A percentile compares a stretch with the other conserved stretches of the same genome.
Conservation (phyloP, 37 sponge, comb jelly and placozoan species). For the Bolinopsis microptera region DNA sequence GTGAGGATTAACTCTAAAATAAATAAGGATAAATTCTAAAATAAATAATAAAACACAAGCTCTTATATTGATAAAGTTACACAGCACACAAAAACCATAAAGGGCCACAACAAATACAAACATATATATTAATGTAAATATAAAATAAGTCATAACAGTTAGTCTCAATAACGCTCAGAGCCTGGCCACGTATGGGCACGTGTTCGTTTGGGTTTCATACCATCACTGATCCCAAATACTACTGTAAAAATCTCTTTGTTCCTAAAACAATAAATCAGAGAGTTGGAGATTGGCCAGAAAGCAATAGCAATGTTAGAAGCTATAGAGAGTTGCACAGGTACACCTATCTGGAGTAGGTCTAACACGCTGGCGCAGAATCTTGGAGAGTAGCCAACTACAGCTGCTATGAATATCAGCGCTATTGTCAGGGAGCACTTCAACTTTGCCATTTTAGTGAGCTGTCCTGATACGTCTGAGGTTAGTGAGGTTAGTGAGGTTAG, state of each 20-base stretch:
- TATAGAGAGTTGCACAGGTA: neutral
- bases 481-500: no score
- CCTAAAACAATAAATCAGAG: neutral
- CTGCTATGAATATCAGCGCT: neutral
- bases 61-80: no score
- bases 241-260: neutral
- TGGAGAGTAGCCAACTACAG: neutral
- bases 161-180: neutral
- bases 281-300: neutral
- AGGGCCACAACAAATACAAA: no score
- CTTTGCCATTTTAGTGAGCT: neutral
- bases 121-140: no score
- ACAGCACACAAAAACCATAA: no score
- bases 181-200: neutral
- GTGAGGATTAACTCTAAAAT: no score
- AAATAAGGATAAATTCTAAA: no score
- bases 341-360: neutral
- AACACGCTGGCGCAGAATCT: neutral
- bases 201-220: neutral
- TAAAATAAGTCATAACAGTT: no score
- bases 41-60: no score
- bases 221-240: neutral
- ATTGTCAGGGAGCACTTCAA: neutral
- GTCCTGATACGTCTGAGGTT: neutral
- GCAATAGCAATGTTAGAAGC: neutral